Base-by-base conservation (phyloP, 2,888 invertebrate species). In the Idaea dimidiata region DNA sequence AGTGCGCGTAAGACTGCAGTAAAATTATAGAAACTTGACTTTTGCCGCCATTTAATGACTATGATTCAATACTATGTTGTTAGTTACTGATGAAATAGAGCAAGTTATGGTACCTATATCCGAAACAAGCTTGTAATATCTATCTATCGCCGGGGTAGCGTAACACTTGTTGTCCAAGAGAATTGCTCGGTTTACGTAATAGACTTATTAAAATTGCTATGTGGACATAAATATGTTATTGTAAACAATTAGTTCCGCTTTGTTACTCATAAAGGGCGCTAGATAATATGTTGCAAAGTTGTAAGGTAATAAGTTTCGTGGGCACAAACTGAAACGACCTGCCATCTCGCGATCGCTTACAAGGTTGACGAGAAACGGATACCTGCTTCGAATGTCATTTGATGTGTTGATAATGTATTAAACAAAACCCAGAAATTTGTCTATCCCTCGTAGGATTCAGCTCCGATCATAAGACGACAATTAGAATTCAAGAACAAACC, bases 321-420 rank as follows among this genome's bases (percentile, higher is more conserved):
- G 72, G 72, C 68, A 78, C 75, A 79, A 73, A 62, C 69, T 73
- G 71, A 71, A 76, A 76, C 76, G 79, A 76, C 82, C 82, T 86
- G 83, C 81, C 83, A 76, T 77, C 78, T 78, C 76, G 76, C 78
- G 79, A 80, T 83, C 78, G 73, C 69, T 72, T 78, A 84, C 89
- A 91, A 91, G 91, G 90, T 84, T 87, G 79, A 70, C 67, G 79
- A 78, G 82, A 82, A 86, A 87, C 78, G 76, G 79, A 88, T 83
- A 87, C 66, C 68, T 59, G 62, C 75, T 74, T 76, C 74, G 78
- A 82, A 80, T 81, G 81, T 75, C 77, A 73, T 77, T 71, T 73
- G 73, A 78, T 24, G 24, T 24, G 5, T 24, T 24, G 24, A 24
- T 24, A 24, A 24, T 24, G 24, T 24, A 24, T 73, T 81, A 84